phyloP scores from a whole-genome alignment of 1,140 invertebrate species.

The Chymomyza costata region DNA sequence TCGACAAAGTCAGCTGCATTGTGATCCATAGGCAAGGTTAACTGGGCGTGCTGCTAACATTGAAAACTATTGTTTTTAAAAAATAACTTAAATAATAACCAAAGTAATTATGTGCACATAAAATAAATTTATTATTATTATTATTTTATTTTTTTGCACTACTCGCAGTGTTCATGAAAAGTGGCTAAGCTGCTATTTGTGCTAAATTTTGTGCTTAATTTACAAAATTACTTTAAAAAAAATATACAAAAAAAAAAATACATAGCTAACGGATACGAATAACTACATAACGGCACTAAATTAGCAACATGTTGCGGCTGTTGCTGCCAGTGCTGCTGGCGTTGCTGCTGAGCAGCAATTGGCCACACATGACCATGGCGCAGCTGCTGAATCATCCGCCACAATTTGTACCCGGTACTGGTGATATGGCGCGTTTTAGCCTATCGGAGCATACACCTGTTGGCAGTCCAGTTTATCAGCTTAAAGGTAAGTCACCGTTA shows the following conservation, averaged over 20 bases:
- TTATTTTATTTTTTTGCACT: conserved; percentile 44
- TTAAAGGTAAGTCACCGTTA: conserved; percentile 77
- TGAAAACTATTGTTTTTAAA: conserved; percentile 43
- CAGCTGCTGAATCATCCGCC: conserved; percentile 81
- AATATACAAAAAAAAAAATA: conserved; percentile 37
- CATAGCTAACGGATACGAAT: conserved; percentile 49
- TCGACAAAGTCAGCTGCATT: conserved; percentile 5
- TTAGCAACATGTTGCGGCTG: conserved; percentile 49
- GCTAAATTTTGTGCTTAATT: conserved; percentile 56
- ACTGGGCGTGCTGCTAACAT: conserved; percentile 46
- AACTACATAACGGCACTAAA: conserved; percentile 52
- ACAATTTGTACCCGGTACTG: conserved; percentile 83
- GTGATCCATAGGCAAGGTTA: conserved; percentile 44
- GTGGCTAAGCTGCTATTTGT: conserved; percentile 7
- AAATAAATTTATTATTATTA: too few species aligned
- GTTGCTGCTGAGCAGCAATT: conserved; percentile 1
- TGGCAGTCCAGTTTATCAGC: conserved; percentile 85
- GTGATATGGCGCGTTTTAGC: conserved; percentile 86
- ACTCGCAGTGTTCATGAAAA: too few species aligned
- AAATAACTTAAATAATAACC: conserved; percentile 27
- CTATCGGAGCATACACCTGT: conserved; percentile 85
- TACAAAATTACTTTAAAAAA: conserved; percentile 42
- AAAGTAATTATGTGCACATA: too few species aligned
- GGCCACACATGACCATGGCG: conserved; percentile 28
- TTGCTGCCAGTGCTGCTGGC: conserved; percentile 17